These are phyloP conservation scores for Ochlodes sylvanus DNA, from an alignment of 2,888 invertebrate species.

Conservation along the genomic window DNA sequence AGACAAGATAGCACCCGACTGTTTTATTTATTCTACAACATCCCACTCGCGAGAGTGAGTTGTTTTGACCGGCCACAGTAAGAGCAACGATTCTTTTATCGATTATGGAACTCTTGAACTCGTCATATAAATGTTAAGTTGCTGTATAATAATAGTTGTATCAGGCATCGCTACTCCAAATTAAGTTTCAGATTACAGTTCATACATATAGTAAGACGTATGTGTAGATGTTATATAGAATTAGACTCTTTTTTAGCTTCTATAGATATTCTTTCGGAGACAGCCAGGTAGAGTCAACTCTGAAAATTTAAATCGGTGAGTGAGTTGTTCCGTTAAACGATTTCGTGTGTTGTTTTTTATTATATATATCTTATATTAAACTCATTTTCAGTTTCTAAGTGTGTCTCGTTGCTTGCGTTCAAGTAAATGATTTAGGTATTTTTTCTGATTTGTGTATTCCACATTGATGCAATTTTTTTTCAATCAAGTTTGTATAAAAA, in stretches of 20 bases:
- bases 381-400: constrained; percentile 20
- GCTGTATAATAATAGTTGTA: too few relatives aligned
- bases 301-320: background rate
- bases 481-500: too few relatives aligned
- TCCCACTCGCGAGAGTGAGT: constrained; percentile 31
- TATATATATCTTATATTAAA: constrained; percentile 28
- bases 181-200: too few relatives aligned
- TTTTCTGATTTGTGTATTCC: too few relatives aligned
- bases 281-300: background rate
- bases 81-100: constrained; percentile 8
- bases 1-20: constrained; percentile 57
- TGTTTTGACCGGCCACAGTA: constrained; percentile 2
- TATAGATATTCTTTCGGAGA: background rate
- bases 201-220: too few relatives aligned
- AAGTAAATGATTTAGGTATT: too few relatives aligned
- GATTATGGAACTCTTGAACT: background rate
- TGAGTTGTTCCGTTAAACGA: constrained; percentile 19
- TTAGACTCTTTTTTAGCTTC: too few relatives aligned
- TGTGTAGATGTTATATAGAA: too few relatives aligned
- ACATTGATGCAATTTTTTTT: too few relatives aligned
- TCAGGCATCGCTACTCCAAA: too few relatives aligned
- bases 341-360: constrained; percentile 22
- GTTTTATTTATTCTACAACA: constrained; percentile 44
- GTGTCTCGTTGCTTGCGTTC: background rate
- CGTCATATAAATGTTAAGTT: background rate